Evolutionary conservation across 2,113 vertebrate genomes (phyloP).

Genomic region (Lampris megalopsis): DNA sequence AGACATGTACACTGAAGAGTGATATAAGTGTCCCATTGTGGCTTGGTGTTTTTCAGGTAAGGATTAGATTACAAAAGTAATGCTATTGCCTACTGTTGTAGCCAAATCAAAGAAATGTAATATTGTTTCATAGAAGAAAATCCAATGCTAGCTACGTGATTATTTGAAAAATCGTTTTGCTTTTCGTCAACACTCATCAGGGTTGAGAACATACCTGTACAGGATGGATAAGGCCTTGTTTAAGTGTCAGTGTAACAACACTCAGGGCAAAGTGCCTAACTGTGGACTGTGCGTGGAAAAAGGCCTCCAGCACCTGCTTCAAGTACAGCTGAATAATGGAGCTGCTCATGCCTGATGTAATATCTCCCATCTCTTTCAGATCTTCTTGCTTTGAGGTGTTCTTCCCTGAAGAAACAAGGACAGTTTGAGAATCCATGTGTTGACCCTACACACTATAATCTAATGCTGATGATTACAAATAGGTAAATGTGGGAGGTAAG

Average conservation of each 20-base stretch:
- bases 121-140: background rate
- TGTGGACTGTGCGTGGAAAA: slow-evolving; percentile 94
- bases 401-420: slow-evolving; percentile 86
- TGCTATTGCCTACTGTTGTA: background rate
- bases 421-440: background rate
- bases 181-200: background rate
- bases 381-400: slow-evolving; percentile 96
- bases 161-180: background rate
- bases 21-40: no score
- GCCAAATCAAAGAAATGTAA: background rate
- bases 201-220: slow-evolving; percentile 87
- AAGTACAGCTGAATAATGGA: slow-evolving; percentile 99
- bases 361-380: slow-evolving; percentile 98
- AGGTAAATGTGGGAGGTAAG: background rate
- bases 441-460: no score
- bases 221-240: slow-evolving; percentile 97
- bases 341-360: slow-evolving; percentile 99
- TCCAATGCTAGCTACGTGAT: no score
- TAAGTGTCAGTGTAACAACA: slow-evolving; percentile 96
- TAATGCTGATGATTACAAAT: background rate
- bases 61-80: no score
- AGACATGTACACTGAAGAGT: background rate
- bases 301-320: slow-evolving; percentile 98
- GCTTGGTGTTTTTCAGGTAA: no score
- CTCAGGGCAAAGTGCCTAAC: slow-evolving; percentile 96